Conservation (phyloP, 2,888 invertebrate genomes). For the Crossocerus cetratus region DNA sequence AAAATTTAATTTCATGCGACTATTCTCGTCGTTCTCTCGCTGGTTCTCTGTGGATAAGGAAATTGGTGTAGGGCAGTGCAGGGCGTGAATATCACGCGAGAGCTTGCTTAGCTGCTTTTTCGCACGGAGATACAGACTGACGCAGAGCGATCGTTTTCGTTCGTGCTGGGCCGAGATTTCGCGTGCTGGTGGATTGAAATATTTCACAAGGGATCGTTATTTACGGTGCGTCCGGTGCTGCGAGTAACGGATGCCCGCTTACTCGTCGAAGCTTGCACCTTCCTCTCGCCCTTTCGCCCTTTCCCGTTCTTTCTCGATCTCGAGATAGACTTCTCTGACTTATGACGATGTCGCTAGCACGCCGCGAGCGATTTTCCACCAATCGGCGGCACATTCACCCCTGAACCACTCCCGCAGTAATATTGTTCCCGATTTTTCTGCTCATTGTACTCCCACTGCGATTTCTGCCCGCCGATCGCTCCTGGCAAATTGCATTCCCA, state of each 20-base stretch:
- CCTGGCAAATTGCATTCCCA: no score
- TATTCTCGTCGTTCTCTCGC: neutral
- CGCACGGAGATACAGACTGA: slow-evolving; percentile 20
- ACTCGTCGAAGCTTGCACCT: neutral
- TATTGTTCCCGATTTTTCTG: neutral
- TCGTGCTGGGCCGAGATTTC: slow-evolving; percentile 47
- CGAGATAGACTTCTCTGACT: slow-evolving; percentile 15
- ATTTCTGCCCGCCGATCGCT: no score
- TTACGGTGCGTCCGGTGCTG: slow-evolving; percentile 25
- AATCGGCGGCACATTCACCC: neutral
- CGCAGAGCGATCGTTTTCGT: slow-evolving; percentile 58
- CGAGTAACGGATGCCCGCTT: neutral
- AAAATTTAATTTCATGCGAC: no score
- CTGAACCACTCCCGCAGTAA: neutral
- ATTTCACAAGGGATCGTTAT: slow-evolving; percentile 51
- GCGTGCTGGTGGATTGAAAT: slow-evolving; percentile 55
- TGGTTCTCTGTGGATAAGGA: slow-evolving; percentile 26
- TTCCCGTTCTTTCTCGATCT: neutral
- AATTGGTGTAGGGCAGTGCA: slow-evolving; percentile 5
- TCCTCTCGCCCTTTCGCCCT: neutral
- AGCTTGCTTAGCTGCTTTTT: neutral
- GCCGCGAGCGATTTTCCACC: neutral
- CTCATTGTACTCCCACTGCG: neutral
- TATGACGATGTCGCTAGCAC: slow-evolving; percentile 10
- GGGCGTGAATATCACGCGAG: slow-evolving; percentile 12